Evolutionary conservation across 1,140 invertebrate genomes (phyloP).

Genomic region (Nasonia giraulti): DNA sequence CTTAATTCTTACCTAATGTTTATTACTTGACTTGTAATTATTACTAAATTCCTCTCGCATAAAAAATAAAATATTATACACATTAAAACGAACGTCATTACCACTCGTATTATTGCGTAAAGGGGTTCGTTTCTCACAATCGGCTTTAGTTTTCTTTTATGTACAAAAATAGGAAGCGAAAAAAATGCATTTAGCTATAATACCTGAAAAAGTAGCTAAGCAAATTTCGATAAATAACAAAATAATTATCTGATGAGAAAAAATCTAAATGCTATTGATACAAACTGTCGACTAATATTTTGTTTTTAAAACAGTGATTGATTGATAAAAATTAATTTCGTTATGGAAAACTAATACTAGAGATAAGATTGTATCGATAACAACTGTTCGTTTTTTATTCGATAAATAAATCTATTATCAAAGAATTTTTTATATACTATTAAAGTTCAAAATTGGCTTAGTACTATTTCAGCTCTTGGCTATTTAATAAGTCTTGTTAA

Average conservation of each 20-base stretch:
- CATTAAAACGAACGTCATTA: conserved; percentile 58
- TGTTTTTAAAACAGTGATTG: neutral
- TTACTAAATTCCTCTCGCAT: conserved; percentile 53
- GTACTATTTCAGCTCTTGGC: conserved; percentile 15
- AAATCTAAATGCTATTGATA: conserved; percentile 25
- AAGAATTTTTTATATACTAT: conserved; percentile 1
- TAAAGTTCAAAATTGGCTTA: conserved; percentile 43
- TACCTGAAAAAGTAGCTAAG: neutral
- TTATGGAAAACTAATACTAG: neutral
- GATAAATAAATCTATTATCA: neutral
- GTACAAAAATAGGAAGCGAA: conserved; percentile 63
- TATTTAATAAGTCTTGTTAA: conserved; percentile 29
- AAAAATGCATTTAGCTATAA: conserved; percentile 31
- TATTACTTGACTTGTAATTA: conserved; percentile 44
- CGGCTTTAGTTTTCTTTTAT: conserved; percentile 56
- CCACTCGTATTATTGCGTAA: conserved; percentile 58
- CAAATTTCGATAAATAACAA: neutral
- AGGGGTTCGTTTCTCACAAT: conserved; percentile 51
- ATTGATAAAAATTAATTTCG: neutral
- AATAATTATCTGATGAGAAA: neutral
- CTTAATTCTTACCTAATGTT: conserved; percentile 51
- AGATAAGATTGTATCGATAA: neutral
- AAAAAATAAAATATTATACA: conserved; percentile 64
- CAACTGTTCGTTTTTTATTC: neutral
- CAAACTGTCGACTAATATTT: conserved; percentile 4